Conservation (phyloP, 1,140 invertebrate genomes). For the Drosophila rhopaloa region DNA sequence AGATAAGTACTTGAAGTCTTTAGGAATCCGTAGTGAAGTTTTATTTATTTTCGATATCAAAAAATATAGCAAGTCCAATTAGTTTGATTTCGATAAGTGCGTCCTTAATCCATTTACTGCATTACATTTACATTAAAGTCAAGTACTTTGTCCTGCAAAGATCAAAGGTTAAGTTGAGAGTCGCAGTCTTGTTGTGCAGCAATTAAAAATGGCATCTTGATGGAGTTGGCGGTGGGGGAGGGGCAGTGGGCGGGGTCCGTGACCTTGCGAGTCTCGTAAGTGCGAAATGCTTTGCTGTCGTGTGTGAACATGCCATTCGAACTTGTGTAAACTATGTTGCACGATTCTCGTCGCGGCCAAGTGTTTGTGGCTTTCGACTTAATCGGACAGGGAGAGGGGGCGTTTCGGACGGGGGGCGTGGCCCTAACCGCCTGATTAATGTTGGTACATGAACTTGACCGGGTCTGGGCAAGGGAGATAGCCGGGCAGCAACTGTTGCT, state of each 20-base stretch:
- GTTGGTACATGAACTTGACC: constrained; percentile 41
- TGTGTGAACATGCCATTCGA: background rate
- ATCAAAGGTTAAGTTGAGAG: constrained; percentile 29
- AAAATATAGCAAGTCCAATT: background rate
- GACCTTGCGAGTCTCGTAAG: constrained; percentile 17
- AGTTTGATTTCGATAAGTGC: background rate
- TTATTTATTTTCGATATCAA: background rate
- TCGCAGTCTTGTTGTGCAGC: constrained; percentile 11
- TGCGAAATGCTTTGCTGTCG: constrained; percentile 9
- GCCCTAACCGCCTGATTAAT: constrained; percentile 44
- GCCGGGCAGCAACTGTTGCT: constrained; percentile 37
- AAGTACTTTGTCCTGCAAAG: constrained; percentile 11
- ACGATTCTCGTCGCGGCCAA: constrained; percentile 20
- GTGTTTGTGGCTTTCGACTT: constrained; percentile 47
- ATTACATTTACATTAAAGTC: constrained; percentile 6
- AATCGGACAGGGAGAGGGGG: constrained; percentile 20
- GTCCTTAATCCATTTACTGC: background rate
- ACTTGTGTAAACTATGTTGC: constrained; percentile 10
- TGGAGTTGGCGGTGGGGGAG: background rate
- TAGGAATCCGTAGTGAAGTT: too few relatives aligned
- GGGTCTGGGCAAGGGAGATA: constrained; percentile 7
- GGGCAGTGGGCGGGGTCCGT: background rate
- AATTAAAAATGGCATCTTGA: constrained; percentile 30
- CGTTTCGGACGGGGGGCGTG: constrained; percentile 18
- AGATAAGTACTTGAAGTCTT: too few relatives aligned